Evolutionary conservation across 2,888 invertebrate species (phyloP).

Genomic region (Leptodirus hochenwartii): DNA sequence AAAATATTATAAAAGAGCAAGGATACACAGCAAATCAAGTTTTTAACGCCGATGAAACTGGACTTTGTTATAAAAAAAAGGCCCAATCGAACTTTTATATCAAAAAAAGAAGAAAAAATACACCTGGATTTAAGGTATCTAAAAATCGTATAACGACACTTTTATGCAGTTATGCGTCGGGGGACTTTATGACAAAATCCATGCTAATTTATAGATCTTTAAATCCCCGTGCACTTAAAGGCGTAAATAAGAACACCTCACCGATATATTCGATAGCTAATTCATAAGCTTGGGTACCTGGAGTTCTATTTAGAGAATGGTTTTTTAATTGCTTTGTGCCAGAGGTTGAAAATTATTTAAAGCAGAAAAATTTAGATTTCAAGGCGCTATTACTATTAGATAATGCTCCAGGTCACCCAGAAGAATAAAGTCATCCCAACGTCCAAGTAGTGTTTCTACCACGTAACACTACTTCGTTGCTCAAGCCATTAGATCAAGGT

Average conservation of each 20-base stretch:
- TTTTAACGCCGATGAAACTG: constrained; percentile 7
- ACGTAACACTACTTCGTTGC: constrained; percentile 16
- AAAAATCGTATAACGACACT: constrained; percentile 14
- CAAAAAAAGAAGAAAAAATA: constrained; percentile 2
- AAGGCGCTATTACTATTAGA: constrained; percentile 13
- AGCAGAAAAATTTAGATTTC: constrained; percentile 7
- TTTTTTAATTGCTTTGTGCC: constrained; percentile 13
- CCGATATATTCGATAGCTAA: constrained; percentile 14
- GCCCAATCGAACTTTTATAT: constrained; percentile 6
- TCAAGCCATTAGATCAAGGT: constrained; percentile 16
- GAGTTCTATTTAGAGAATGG: constrained; percentile 13
- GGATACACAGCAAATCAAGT: constrained; percentile 2
- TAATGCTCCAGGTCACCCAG: constrained; percentile 11
- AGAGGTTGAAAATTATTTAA: constrained; percentile 12
- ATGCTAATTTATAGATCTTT: constrained; percentile 14
- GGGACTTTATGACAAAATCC: constrained; percentile 13
- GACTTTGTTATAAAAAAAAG: constrained; percentile 7
- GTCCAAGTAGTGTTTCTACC: too few relatives aligned
- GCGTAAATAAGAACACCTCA: constrained; percentile 10
- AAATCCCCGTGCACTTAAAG: constrained; percentile 14
- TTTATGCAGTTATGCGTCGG: constrained; percentile 12
- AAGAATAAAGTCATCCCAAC: constrained; percentile 8
- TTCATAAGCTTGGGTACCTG: constrained; percentile 14
- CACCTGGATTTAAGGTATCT: constrained; percentile 13
- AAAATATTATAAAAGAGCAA: neutral